Evolutionary conservation across 1,140 invertebrate species (phyloP).

Genomic region (Steinernema feltiae): DNA sequence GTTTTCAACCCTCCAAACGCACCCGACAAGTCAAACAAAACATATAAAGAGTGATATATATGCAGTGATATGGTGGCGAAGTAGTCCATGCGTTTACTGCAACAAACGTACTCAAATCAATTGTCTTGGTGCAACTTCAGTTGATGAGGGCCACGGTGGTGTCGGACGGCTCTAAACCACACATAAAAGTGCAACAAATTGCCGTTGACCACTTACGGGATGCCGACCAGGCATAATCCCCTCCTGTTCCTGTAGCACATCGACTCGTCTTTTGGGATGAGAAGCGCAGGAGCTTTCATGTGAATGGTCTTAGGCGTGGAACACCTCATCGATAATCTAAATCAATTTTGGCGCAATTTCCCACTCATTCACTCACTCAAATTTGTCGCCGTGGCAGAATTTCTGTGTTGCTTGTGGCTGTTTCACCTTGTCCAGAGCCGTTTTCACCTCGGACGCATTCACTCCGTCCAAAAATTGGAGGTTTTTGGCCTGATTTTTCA

Average conservation of each 20-base stretch:
- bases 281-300: background rate
- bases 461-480: conserved; percentile 20
- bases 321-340: conserved; percentile 6
- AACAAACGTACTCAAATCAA: too few relatives aligned
- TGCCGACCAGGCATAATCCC: background rate
- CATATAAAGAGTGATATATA: too few relatives aligned
- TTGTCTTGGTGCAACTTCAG: background rate
- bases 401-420: background rate
- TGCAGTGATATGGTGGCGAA: too few relatives aligned
- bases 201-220: background rate
- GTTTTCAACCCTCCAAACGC: too few relatives aligned
- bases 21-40: too few relatives aligned
- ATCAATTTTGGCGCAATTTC: background rate
- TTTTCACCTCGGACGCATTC: conserved; percentile 18
- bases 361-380: background rate
- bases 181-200: background rate
- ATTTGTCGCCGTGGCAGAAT: background rate
- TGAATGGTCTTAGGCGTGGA: background rate
- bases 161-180: background rate
- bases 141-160: background rate
- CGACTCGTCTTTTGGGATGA: background rate
- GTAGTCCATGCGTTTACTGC: too few relatives aligned
- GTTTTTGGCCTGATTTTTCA: background rate
- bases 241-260: background rate
- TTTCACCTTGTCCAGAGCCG: conserved; percentile 7